Conservation (phyloP, 2,888 invertebrate genomes). For the Orthosia gracilis region DNA sequence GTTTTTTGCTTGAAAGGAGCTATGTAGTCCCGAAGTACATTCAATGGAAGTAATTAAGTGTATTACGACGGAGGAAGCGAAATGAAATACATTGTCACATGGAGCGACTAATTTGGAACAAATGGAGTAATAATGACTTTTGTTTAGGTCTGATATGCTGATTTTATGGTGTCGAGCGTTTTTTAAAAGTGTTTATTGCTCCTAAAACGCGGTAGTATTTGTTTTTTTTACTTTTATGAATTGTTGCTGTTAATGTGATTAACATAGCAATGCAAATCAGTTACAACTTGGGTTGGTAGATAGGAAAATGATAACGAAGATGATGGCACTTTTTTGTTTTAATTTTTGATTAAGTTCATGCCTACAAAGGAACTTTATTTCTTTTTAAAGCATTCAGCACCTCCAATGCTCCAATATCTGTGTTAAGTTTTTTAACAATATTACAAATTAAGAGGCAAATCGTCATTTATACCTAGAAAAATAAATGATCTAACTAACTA, state of each 20-base stretch:
- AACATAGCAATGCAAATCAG: too few relatives aligned
- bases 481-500: background rate
- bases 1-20: conserved; percentile 52
- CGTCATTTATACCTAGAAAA: background rate
- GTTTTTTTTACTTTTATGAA: background rate
- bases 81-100: conserved; percentile 74
- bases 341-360: too few relatives aligned
- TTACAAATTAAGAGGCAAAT: background rate
- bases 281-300: too few relatives aligned
- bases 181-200: conserved; percentile 24
- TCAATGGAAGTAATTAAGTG: conserved; percentile 78
- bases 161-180: conserved; percentile 30
- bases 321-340: background rate
- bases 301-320: background rate
- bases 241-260: too few relatives aligned
- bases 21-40: conserved; percentile 71
- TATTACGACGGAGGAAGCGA: conserved; percentile 71
- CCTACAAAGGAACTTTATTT: too few relatives aligned
- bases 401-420: too few relatives aligned
- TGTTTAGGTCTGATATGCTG: conserved; percentile 46
- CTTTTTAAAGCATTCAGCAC: too few relatives aligned
- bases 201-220: background rate
- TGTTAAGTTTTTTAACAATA: background rate
- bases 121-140: conserved; percentile 58
- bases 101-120: conserved; percentile 67